Base-by-base conservation (phyloP, 2,797 vertebrate genomes). In the Sebastiscus tertius region DNA sequence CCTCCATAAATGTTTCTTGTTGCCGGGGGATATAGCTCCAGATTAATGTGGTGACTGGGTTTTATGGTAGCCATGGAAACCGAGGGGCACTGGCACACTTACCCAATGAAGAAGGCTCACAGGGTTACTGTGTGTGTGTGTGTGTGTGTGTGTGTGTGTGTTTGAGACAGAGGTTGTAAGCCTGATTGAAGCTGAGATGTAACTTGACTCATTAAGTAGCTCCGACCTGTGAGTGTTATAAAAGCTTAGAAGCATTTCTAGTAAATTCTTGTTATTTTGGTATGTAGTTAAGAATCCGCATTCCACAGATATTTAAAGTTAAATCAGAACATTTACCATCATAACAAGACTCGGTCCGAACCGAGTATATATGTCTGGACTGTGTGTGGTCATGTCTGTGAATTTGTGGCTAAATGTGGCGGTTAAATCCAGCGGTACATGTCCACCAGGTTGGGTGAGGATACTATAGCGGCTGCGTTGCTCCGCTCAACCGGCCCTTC, bases 1-100 rank as follows among this genome's bases (percentile, higher is more conserved):
- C 12, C 24, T 64, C 10, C 46, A 26, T 52, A 13, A 62, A 11
- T 36, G 49, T 39, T n/a, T 75, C 34, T 39, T 14, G 20, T 58
- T 75, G 72, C 62, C 5, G 31, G 60, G 26, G 72, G 22, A 64
- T 56, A 39, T 56, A 75, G 18, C 61, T 66, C 52, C 20, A 58
- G 34, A 75, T 66, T 46, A 75, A 69, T 64, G 72, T 64, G 46
- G 71, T 61, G 65, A 63, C 72, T 36, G 72, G 72, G 65, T 80
- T 80, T 13, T 20, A 70, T 75, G 65, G 79, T 75, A 46, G 8
- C 72, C 79, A 75, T 70, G 72, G 79, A 54, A 81, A 81, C 72
- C 79, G 13, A 75, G 59, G 60, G 72, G 7, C 26, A 70, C 46
- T 70, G 72, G 54, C 54, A 75, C 73, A 66, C 54, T 58, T 75